A percentile compares a stretch with the other conserved stretches of the same genome.
phyloP scores from a whole-genome alignment of 1,140 invertebrate species.

The Drosophila quadrilineata region DNA sequence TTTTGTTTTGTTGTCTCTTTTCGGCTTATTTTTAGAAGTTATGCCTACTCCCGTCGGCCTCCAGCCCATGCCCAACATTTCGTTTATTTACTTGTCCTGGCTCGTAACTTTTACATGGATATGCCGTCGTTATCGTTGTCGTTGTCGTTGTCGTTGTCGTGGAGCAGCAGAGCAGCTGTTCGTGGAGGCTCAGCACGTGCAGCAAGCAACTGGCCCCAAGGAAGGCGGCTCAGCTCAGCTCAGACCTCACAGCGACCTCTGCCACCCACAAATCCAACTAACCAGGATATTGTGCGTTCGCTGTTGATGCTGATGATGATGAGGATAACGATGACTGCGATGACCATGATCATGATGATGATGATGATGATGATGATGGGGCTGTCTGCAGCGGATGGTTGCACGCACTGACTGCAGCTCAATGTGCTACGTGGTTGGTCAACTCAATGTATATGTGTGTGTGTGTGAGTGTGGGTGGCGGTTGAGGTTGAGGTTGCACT shows the following conservation, averaged over 20 bases:
- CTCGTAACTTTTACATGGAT: slow-evolving; percentile 65
- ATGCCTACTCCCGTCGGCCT: slow-evolving; percentile 26
- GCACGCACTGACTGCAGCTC: slow-evolving; percentile 31
- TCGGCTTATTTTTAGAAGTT: slow-evolving; percentile 78
- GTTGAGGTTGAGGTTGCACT: too few species aligned
- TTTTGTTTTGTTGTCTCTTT: slow-evolving; percentile 79
- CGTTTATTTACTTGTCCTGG: slow-evolving; percentile 71
- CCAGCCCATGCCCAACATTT: neutral
- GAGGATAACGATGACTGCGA: slow-evolving; percentile 11
- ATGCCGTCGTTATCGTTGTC: too few species aligned
- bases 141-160: too few species aligned
- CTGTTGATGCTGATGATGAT: slow-evolving; percentile 43
- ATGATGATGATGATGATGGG: slow-evolving; percentile 23
- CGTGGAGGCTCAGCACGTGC: slow-evolving; percentile 71
- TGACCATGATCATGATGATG: slow-evolving; percentile 20
- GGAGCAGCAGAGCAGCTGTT: slow-evolving; percentile 64
- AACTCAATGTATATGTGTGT: neutral
- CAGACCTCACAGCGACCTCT: slow-evolving; percentile 19
- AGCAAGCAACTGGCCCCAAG: slow-evolving; percentile 70
- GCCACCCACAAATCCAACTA: neutral
- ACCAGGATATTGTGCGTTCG: slow-evolving; percentile 35
- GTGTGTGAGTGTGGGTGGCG: neutral
- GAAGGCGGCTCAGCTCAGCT: slow-evolving; percentile 15
- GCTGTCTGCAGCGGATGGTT: slow-evolving; percentile 34
- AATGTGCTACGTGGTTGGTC: slow-evolving; percentile 26